Conservation (phyloP, 2,888 invertebrate species). For the Diadegma fenestrale region DNA sequence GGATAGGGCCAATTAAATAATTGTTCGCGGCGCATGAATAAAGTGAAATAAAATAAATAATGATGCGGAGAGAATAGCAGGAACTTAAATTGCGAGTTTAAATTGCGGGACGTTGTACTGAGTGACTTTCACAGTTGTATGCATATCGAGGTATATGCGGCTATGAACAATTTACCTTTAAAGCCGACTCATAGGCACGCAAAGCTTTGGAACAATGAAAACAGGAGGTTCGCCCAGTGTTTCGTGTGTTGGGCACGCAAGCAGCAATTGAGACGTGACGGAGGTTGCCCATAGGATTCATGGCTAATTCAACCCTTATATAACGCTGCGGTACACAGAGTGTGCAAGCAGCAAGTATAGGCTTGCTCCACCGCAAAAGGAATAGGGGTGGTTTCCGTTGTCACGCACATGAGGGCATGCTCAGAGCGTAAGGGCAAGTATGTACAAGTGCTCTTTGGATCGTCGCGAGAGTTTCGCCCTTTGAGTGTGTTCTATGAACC, state of each 20-base stretch:
- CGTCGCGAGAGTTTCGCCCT: slow-evolving; percentile 28
- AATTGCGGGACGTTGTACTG: background rate
- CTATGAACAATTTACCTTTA: slow-evolving; percentile 13
- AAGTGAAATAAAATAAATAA: background rate
- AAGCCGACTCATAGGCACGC: background rate
- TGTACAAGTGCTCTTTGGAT: slow-evolving; percentile 42
- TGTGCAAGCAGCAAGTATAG: slow-evolving; percentile 51
- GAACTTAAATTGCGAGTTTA: background rate
- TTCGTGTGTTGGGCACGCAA: slow-evolving; percentile 19
- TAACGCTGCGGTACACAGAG: slow-evolving; percentile 55
- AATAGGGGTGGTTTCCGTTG: slow-evolving; percentile 53
- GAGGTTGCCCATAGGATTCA: slow-evolving; percentile 52
- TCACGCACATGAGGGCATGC: slow-evolving; percentile 56
- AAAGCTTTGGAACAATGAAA: slow-evolving; percentile 2
- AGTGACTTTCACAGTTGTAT: background rate
- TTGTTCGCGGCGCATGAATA: background rate
- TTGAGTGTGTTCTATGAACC: slow-evolving; percentile 17
- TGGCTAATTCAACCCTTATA: slow-evolving; percentile 61
- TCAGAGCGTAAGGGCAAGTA: slow-evolving; percentile 57
- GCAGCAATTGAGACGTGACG: slow-evolving; percentile 62
- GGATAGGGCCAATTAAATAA: background rate
- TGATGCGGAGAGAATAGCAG: background rate
- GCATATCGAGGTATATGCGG: background rate
- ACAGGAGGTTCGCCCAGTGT: background rate
- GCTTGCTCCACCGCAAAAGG: slow-evolving; percentile 56